Base-by-base conservation (phyloP, 2,888 invertebrate species). In the Drosophila neutralis region DNA sequence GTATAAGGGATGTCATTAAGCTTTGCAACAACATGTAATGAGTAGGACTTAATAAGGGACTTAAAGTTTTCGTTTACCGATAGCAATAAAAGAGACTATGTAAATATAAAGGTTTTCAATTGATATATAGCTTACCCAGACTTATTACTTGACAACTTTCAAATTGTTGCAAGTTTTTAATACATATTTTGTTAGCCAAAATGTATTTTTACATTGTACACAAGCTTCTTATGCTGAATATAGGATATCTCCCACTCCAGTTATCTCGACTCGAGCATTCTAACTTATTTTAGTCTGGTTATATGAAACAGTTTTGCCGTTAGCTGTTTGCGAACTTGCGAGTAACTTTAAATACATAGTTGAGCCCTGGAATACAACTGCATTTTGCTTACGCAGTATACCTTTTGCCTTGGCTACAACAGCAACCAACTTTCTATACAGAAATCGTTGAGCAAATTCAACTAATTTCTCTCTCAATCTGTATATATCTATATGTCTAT, bases 401-500 rank as follows among this genome's bases (percentile, higher is more conserved):
- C 36, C 38, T 33, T 70, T 21, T 21, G 11, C 5, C 5, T 57
- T 24, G 11, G 51, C 53, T 56, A 45, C 24, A 42, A 33, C 42
- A 35, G 24, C 13, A 56, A 49, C 57, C 62, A 45, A 51, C 56
- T 71, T 78, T 59, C 18, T 57, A 51, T 71, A 53, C 65, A 71
- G 21, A 65, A 69, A 74, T 59, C 53, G 69, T 74, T 74, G 61
- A 64, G 69, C 54, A 80, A 77, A 74, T 59, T 69, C 70, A 79
- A 63, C 52, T 54, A 58, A 54, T 65, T 38, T 7, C 8, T 11
- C 7, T 27, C 3, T 13, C 11, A 45, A 21, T 45, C 18, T 52
- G 1, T 31, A 11, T 2, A 2, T 21, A 13, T 51, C 53, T 4
- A 1, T 36, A 18, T 2, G 5, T 21, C 24, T 0, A 13, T n/a